Conservation (phyloP, 2,797 vertebrate genomes). For the Poecile montanus region DNA sequence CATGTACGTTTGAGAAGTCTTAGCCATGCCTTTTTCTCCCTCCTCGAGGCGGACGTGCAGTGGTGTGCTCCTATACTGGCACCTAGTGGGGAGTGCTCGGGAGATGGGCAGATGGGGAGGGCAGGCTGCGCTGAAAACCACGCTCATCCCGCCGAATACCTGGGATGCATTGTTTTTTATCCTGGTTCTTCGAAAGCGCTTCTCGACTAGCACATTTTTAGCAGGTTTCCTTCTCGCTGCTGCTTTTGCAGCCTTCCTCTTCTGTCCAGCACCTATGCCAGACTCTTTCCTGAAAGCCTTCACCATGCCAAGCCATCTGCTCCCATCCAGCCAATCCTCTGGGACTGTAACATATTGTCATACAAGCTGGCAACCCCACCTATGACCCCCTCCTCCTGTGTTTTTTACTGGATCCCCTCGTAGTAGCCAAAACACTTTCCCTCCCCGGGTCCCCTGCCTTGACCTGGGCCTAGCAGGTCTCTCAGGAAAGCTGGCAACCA, state of each 20-base stretch:
- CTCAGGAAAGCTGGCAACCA: neutral
- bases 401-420: neutral
- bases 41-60: rapidly evolving
- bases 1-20: neutral
- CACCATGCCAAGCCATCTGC: neutral
- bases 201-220: neutral
- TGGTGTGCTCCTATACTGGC: slow-evolving; percentile 65
- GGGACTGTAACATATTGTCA: rapidly evolving
- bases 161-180: rapidly evolving
- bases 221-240: rapidly evolving
- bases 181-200: neutral
- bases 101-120: neutral
- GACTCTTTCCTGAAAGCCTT: neutral
- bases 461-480: slow-evolving; percentile 8
- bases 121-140: rapidly evolving
- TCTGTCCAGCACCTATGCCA: neutral
- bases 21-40: neutral
- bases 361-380: neutral
- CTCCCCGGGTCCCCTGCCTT: neutral
- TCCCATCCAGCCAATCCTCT: neutral
- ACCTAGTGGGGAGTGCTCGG: slow-evolving; percentile 65
- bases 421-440: neutral
- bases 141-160: rapidly evolving
- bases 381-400: neutral
- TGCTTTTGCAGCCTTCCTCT: neutral